phyloP scores from a whole-genome alignment of 2,888 invertebrate species.

The Plagodis pulveraria region DNA sequence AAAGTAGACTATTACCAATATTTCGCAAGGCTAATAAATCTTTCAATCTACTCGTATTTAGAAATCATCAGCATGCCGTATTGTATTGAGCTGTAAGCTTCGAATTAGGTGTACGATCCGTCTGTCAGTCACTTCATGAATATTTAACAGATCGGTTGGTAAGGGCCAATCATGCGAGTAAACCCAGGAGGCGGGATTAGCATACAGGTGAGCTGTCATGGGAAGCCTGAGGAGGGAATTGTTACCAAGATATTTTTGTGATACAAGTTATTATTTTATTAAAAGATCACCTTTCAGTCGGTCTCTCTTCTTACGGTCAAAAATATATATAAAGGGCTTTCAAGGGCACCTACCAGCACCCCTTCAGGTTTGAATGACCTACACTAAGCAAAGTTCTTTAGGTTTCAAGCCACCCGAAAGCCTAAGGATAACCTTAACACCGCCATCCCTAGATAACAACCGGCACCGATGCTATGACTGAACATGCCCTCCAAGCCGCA shows the following conservation, averaged over 20 bases:
- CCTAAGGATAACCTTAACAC: too few relatives aligned
- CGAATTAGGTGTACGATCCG: conserved; percentile 26
- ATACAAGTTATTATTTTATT: neutral
- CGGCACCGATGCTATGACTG: too few relatives aligned
- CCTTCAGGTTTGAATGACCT: too few relatives aligned
- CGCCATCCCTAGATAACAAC: too few relatives aligned
- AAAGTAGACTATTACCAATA: neutral
- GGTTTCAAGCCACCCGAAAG: too few relatives aligned
- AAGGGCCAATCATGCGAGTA: conserved; percentile 38
- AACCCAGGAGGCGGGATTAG: conserved; percentile 35
- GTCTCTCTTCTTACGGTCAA: too few relatives aligned
- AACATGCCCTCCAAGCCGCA: too few relatives aligned
- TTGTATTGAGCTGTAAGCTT: conserved; percentile 26
- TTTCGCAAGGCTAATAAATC: neutral
- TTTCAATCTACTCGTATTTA: neutral
- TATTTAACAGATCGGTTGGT: conserved; percentile 33
- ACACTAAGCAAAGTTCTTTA: too few relatives aligned
- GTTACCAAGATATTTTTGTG: neutral
- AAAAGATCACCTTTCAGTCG: too few relatives aligned
- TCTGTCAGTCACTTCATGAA: conserved; percentile 33
- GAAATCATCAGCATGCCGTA: conserved; percentile 12
- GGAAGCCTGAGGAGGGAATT: conserved; percentile 3
- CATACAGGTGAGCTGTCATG: conserved; percentile 27
- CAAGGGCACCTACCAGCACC: too few relatives aligned
- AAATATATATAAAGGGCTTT: too few relatives aligned